These are phyloP conservation scores for Platycnemis pennipes DNA, from an alignment of 2,888 invertebrate genomes.

Conservation along the genomic window DNA sequence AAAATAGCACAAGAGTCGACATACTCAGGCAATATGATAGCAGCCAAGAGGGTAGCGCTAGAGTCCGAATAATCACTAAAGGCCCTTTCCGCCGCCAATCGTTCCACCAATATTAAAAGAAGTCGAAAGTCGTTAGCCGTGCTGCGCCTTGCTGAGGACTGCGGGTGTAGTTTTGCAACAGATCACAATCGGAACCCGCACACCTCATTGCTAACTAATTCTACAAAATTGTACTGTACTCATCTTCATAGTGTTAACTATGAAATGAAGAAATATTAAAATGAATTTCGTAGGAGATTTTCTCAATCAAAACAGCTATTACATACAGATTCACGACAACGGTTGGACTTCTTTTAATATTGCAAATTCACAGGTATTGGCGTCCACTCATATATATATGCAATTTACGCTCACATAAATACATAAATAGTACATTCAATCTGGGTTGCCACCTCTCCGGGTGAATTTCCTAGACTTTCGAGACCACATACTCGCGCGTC, in stretches of 20 bases:
- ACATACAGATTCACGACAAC: background rate
- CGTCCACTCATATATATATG: conserved; percentile 30
- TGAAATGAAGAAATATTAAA: background rate
- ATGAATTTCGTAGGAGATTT: background rate
- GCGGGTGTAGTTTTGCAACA: background rate
- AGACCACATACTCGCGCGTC: background rate
- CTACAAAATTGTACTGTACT: background rate
- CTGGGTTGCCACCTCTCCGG: background rate
- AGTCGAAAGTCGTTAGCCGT: background rate
- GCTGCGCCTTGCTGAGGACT: background rate
- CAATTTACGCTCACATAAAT: background rate
- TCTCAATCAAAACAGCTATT: background rate
- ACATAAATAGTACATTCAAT: background rate
- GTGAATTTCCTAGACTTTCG: background rate
- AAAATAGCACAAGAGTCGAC: background rate
- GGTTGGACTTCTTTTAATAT: background rate
- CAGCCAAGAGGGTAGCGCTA: background rate
- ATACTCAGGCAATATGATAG: background rate
- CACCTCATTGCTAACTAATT: background rate
- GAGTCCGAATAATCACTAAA: background rate
- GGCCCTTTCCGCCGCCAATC: conserved; percentile 32
- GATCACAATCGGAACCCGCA: background rate
- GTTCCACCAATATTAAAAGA: background rate
- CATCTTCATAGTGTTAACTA: background rate
- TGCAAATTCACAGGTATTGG: background rate